These are phyloP conservation scores for Athripsodes cinereus DNA, from an alignment of 2,888 invertebrate genomes.

Conservation along the genomic window DNA sequence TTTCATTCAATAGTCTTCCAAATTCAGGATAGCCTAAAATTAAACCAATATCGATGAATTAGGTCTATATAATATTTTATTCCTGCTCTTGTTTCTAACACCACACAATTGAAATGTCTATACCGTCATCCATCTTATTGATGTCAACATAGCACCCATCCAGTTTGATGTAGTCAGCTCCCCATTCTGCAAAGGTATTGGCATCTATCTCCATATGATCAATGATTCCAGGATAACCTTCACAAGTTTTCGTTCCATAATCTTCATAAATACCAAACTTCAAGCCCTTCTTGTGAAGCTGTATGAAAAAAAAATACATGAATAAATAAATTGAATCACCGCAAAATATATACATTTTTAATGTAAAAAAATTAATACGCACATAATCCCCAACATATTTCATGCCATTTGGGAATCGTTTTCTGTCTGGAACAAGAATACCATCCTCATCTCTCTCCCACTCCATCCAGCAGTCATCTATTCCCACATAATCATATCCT, in stretches of 20 bases:
- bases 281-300: conserved; percentile 64
- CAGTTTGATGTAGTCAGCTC: conserved; percentile 71
- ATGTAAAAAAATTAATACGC: conserved; percentile 29
- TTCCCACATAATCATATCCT: conserved; percentile 55
- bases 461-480: conserved; percentile 60
- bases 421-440: conserved; percentile 47
- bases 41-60: not conserved
- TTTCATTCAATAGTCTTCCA: conserved; percentile 60
- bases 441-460: conserved; percentile 42
- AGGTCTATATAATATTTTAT: no score
- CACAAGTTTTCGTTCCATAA: conserved; percentile 71
- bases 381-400: conserved; percentile 56
- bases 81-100: no score
- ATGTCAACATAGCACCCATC: conserved; percentile 70
- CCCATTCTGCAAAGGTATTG: conserved; percentile 70
- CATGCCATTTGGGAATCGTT: conserved; percentile 56
- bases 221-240: conserved; percentile 68
- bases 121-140: conserved; percentile 44
- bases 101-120: no score
- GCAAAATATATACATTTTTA: not conserved
- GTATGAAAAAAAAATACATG: conserved; percentile 13
- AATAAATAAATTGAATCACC: not conserved
- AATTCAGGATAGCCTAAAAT: conserved; percentile 62
- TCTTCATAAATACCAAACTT: conserved; percentile 78
- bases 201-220: conserved; percentile 62